phyloP scores from a whole-genome alignment of 2,888 invertebrate genomes.

The Agrochola circellaris region DNA sequence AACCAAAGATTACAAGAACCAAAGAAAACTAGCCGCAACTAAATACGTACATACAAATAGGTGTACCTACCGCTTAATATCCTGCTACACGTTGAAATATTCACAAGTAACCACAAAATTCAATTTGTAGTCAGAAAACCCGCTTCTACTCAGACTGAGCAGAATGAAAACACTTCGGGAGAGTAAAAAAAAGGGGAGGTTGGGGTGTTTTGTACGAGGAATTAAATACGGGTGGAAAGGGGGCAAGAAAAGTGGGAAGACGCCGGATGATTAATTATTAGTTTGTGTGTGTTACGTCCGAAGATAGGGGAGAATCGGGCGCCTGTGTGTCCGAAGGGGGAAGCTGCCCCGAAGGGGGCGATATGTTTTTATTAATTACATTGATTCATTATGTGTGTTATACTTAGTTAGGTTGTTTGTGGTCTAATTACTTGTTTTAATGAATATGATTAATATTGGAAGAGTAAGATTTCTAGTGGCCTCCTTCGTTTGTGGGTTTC shows the following conservation, averaged over 20 bases:
- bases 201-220: slow-evolving; percentile 82
- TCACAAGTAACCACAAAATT: slow-evolving; percentile 89
- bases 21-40: slow-evolving; percentile 45
- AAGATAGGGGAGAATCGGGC: slow-evolving; percentile 79
- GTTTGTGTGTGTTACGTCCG: slow-evolving; percentile 87
- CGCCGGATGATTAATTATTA: slow-evolving; percentile 90
- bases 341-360: slow-evolving; percentile 47
- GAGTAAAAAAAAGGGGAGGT: slow-evolving; percentile 81
- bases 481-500: neutral
- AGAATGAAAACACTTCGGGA: slow-evolving; percentile 85
- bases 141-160: slow-evolving; percentile 82
- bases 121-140: slow-evolving; percentile 86
- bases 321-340: slow-evolving; percentile 65
- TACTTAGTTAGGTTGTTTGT: slow-evolving; percentile 35
- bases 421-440: slow-evolving; percentile 45
- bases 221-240: slow-evolving; percentile 84
- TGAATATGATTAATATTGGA: slow-evolving; percentile 13
- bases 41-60: slow-evolving; percentile 52
- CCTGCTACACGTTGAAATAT: slow-evolving; percentile 84
- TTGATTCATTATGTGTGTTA: slow-evolving; percentile 67
- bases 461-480: neutral
- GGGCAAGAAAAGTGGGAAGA: slow-evolving; percentile 80
- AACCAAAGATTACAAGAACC: slow-evolving; percentile 18
- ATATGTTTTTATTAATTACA: slow-evolving; percentile 73
- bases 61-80: slow-evolving; percentile 82